phyloP scores from a whole-genome alignment of 1,140 invertebrate genomes.

The Pseudomyrmex gracilis region DNA sequence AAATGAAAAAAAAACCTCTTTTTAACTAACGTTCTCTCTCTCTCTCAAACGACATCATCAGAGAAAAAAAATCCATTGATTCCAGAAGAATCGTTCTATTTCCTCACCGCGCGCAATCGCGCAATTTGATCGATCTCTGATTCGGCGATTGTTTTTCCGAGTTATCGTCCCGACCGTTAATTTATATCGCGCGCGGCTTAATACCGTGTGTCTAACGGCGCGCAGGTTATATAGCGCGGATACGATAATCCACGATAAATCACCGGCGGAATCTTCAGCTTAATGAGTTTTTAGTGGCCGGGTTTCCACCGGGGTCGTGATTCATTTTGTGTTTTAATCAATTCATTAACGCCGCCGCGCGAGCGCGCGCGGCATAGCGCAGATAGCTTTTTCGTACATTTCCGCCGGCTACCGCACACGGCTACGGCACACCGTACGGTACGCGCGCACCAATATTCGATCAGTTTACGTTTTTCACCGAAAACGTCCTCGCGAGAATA shows the following conservation, averaged over 20 bases:
- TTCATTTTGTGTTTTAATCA: conserved; percentile 83
- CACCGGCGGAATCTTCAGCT: conserved; percentile 82
- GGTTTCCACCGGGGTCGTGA: conserved; percentile 76
- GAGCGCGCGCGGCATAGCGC: too few species aligned
- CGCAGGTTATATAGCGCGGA: conserved; percentile 73
- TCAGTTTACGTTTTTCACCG: conserved; percentile 64
- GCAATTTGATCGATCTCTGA: conserved; percentile 41
- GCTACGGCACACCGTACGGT: conserved; percentile 53
- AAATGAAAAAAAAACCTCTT: neutral
- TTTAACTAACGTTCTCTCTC: neutral
- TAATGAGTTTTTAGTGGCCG: conserved; percentile 85
- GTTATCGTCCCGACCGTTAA: conserved; percentile 60
- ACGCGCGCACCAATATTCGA: conserved; percentile 63
- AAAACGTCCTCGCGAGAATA: conserved; percentile 44
- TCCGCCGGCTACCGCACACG: conserved; percentile 61
- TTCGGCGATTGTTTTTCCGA: conserved; percentile 64
- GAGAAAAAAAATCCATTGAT: neutral
- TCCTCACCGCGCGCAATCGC: neutral
- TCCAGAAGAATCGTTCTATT: conserved; percentile 16
- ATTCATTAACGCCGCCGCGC: conserved; percentile 81
- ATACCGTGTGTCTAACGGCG: conserved; percentile 68
- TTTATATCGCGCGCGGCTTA: conserved; percentile 68
- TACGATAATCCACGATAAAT: conserved; percentile 85
- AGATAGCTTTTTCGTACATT: conserved; percentile 59
- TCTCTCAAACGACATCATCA: conserved; percentile 1